Base-by-base conservation (phyloP, 2,113 vertebrate genomes). In the Eublepharis macularius region DNA sequence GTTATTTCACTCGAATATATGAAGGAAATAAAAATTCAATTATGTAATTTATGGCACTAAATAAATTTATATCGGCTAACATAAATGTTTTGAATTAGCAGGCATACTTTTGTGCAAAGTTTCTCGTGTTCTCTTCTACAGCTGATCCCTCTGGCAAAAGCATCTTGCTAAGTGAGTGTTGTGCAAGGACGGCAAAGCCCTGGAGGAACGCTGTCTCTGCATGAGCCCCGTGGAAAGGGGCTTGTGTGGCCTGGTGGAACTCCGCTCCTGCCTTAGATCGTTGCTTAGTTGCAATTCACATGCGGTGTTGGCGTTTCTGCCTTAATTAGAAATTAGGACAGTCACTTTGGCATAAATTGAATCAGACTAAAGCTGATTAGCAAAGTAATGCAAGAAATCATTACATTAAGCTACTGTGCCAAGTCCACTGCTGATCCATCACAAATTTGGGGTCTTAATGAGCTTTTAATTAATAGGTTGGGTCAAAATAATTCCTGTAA, bases 361-460 rank as follows among this genome's bases (percentile, higher is more conserved):
- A 96, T 95, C 96, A 95, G 95, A 95, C 95, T 96, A 93, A 96
- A 96, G 96, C 95, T 95, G 96, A 97, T 96, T 96, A 96, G 96
- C 96, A 97, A 97, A 97, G 95, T 96, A 95, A 96, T 92, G 95
- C 95, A 96, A 97, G 96, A 95, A 97, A 96, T 96, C 96, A 97
- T 97, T 96, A 96, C 94, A 96, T 97, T 96, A 97, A 97, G 95
- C 95, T 94, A 95, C 92, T 90, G 94, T 94, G 95, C 95, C 96
- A 95, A 94, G 96, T 93, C 95, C 94, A 93, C 94, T 94, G 95
- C 95, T 95, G 95, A 96, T 96, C 95, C 95, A 95, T 96, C 96
- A 96, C 94, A 96, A 96, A 96, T 96, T 95, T 95, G 93, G 96
- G 95, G 95, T 95, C 94, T 95, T 97, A 97, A 97, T 96, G 96